Conservation (phyloP, 2,797 vertebrate genomes). For the Manis crassicaudata region DNA sequence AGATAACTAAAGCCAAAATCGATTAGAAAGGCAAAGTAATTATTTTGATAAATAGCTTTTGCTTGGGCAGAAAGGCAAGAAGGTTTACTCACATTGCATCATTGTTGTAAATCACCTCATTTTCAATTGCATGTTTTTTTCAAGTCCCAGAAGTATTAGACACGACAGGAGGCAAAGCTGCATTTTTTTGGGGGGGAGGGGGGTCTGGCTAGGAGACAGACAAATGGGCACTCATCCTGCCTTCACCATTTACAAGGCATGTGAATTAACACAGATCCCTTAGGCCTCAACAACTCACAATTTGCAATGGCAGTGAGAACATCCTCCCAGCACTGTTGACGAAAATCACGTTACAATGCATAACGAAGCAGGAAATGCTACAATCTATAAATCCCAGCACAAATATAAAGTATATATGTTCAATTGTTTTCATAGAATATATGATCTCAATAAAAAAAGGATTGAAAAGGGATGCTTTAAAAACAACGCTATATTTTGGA, state of each 20-base stretch:
- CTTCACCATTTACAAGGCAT: neutral
- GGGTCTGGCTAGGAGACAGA: neutral
- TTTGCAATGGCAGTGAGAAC: neutral
- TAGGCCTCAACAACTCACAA: neutral
- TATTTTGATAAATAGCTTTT: neutral
- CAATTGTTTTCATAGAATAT: neutral
- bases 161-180: accelerated
- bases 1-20: neutral
- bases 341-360: neutral
- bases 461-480: neutral
- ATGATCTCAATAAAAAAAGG: neutral
- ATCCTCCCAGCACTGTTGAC: neutral
- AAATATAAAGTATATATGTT: neutral
- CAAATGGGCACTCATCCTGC: accelerated
- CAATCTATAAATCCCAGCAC: neutral
- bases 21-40: neutral
- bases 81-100: neutral
- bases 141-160: too few species aligned
- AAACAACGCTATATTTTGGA: neutral
- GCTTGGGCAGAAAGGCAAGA: neutral
- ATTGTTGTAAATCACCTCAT: neutral
- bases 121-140: accelerated
- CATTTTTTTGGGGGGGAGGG: neutral
- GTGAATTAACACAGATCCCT: neutral
- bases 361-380: neutral